These are phyloP conservation scores for Drosophila littoralis DNA, from an alignment of 1,140 invertebrate genomes.

Conservation along the genomic window DNA sequence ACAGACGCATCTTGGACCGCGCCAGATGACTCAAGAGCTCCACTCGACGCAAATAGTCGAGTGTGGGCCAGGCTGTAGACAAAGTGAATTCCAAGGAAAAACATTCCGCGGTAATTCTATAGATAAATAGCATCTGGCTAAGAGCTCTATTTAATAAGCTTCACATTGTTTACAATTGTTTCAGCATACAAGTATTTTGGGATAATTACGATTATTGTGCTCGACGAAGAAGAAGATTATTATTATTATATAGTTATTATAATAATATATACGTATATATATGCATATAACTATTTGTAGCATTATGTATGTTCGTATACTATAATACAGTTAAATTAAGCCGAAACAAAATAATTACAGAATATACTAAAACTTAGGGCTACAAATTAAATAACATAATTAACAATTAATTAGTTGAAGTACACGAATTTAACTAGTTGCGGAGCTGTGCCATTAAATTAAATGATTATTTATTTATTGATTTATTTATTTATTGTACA, in stretches of 20 bases:
- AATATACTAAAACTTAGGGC: conserved; percentile 44
- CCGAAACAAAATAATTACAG: conserved; percentile 36
- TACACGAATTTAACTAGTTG: not conserved
- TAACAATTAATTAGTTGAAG: conserved; percentile 36
- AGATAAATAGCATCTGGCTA: conserved; percentile 59
- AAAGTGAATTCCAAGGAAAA: conserved; percentile 9
- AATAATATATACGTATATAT: conserved; percentile 17
- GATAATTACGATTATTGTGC: conserved; percentile 56
- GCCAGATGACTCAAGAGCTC: conserved; percentile 1
- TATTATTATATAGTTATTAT: conserved; percentile 27
- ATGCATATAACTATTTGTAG: conserved; percentile 21
- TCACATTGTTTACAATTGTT: conserved; percentile 60
- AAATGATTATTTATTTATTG: not conserved
- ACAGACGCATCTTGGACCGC: not conserved
- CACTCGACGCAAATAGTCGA: not conserved
- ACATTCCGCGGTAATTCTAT: conserved; percentile 7
- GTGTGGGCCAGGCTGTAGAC: conserved; percentile 4
- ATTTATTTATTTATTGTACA: conserved; percentile 14
- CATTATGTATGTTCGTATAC: conserved; percentile 10
- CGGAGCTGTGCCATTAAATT: conserved; percentile 26
- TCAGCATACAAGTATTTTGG: conserved; percentile 43
- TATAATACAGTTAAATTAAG: conserved; percentile 47
- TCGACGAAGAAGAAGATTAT: conserved; percentile 46
- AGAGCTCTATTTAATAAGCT: conserved; percentile 69
- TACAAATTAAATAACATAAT: conserved; percentile 60